A percentile compares a stretch with the other conserved stretches of the same genome.
These are phyloP conservation scores for Delichon dasypus DNA, from an alignment of 2,797 vertebrate genomes.

Conservation along the genomic window DNA sequence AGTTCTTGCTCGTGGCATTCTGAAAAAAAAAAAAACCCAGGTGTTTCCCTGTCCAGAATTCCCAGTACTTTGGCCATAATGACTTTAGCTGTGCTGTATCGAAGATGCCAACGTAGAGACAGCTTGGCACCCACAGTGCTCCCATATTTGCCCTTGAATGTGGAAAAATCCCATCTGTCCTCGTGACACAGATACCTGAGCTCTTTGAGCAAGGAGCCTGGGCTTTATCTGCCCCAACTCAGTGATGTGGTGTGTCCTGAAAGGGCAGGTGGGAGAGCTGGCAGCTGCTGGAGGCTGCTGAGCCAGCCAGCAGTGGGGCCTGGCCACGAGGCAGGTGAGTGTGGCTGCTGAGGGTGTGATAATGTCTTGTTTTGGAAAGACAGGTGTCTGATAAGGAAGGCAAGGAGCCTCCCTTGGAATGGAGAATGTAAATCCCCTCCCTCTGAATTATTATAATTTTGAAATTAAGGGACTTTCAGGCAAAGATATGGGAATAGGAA, in stretches of 20 bases:
- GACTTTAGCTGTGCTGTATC: not conserved
- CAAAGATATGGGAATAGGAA: not conserved
- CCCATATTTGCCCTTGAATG: not conserved
- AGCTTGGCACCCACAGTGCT: not conserved
- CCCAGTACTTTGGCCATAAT: not conserved
- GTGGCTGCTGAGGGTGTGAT: not conserved
- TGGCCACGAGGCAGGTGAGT: not conserved
- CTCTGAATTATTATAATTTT: not conserved
- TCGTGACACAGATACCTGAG: not conserved
- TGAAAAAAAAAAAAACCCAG: not conserved
- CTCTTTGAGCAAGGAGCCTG: not conserved
- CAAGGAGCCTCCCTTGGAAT: not conserved
- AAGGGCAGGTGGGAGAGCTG: not conserved
- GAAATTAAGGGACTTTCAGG: not conserved
- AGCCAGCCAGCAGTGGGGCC: not conserved
- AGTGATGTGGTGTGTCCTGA: not conserved
- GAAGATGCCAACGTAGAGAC: not conserved
- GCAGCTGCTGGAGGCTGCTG: conserved; percentile 4
- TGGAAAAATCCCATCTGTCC: not conserved
- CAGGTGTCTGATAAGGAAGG: not conserved
- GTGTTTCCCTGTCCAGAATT: not conserved
- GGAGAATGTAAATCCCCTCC: not conserved
- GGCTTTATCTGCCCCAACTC: not conserved
- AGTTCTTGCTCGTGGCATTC: not conserved
- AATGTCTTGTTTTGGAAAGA: not conserved